phyloP scores from a whole-genome alignment of 2,113 vertebrate genomes.

The Collichthys lucidus region DNA sequence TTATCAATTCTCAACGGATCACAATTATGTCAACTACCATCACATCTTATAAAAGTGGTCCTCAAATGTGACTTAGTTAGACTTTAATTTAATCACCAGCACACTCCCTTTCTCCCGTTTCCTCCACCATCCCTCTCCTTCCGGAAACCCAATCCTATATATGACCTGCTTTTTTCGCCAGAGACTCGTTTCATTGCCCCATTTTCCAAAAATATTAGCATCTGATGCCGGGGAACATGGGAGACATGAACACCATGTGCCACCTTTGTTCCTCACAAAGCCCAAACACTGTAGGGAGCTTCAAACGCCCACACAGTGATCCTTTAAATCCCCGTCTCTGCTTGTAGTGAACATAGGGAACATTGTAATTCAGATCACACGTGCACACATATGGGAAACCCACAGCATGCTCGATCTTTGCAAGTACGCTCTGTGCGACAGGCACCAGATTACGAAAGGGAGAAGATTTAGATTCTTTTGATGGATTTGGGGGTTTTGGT shows the following conservation, averaged over 20 bases:
- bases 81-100: background rate
- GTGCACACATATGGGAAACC: conserved; percentile 11
- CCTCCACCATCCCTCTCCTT: background rate
- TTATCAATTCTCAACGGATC: background rate
- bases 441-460: background rate
- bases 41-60: background rate
- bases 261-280: conserved; percentile 42
- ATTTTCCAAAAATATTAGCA: conserved; percentile 47
- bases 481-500: background rate
- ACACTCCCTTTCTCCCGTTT: background rate
- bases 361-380: conserved; percentile 35
- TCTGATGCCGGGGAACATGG: conserved; percentile 9
- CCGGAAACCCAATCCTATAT: background rate
- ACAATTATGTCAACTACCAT: background rate
- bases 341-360: conserved; percentile 35
- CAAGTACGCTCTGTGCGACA: background rate
- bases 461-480: background rate
- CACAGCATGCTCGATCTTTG: background rate
- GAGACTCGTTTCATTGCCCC: conserved; percentile 32
- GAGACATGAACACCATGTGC: conserved; percentile 24
- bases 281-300: conserved; percentile 48
- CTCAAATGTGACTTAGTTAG: background rate
- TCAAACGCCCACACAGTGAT: conserved; percentile 61
- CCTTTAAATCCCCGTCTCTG: conserved; percentile 40
- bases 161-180: conserved; percentile 10